A percentile compares a stretch with the other conserved stretches of the same genome.
Conservation (phyloP, 2,113 vertebrate species). For the Malurus elegans region DNA sequence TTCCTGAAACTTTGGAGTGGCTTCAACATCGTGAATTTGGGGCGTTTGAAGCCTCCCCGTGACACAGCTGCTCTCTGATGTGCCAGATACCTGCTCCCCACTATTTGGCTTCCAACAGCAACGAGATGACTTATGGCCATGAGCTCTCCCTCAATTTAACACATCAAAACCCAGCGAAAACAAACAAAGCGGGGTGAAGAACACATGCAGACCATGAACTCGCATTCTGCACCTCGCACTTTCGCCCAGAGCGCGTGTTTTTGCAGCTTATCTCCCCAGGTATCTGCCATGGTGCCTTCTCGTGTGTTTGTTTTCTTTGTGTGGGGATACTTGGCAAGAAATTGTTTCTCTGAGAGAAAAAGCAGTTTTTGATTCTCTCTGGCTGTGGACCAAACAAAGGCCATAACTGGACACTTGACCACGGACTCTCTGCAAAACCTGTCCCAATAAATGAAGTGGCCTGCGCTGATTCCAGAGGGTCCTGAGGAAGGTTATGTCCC, state of each 20-base stretch:
- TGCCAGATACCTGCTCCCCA: slow-evolving; percentile 56
- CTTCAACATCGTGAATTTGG: background rate
- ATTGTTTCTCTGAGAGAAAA: slow-evolving; percentile 33
- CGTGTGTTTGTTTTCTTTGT: slow-evolving; percentile 53
- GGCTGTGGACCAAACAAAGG: slow-evolving; percentile 7
- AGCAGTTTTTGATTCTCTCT: slow-evolving; percentile 27
- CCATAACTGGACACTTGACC: background rate
- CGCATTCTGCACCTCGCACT: slow-evolving; percentile 57
- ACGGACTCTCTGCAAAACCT: background rate
- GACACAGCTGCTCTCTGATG: slow-evolving; percentile 70
- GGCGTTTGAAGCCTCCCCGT: slow-evolving; percentile 31
- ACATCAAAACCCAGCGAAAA: slow-evolving; percentile 59
- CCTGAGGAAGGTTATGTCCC: background rate
- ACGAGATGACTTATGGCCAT: slow-evolving; percentile 50
- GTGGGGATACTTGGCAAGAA: slow-evolving; percentile 55
- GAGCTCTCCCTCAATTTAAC: slow-evolving; percentile 69
- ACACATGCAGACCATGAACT: slow-evolving; percentile 60
- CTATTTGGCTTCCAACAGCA: slow-evolving; percentile 55
- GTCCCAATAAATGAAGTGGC: accelerated
- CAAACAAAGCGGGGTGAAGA: slow-evolving; percentile 56
- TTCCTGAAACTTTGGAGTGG: slow-evolving; percentile 6
- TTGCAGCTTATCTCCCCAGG: slow-evolving; percentile 40
- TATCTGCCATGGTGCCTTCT: slow-evolving; percentile 57
- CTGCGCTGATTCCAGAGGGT: background rate
- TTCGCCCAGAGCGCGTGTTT: slow-evolving; percentile 56